Evolutionary conservation across 1,140 invertebrate genomes (phyloP).

Genomic region (Aphelenchoides fujianensis): DNA sequence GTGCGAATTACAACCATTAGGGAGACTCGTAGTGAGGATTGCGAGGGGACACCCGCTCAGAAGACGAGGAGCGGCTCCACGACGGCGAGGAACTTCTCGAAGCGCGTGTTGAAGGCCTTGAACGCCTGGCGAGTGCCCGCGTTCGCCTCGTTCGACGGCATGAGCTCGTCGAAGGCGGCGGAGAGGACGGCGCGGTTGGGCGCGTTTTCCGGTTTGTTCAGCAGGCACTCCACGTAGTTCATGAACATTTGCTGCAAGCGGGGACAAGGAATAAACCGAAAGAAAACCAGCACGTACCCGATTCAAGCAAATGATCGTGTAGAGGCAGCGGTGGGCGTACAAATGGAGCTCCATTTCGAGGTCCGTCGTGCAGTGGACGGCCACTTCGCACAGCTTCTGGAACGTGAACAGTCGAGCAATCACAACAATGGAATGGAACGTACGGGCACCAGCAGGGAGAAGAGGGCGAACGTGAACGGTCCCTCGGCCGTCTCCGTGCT

Average conservation of each 20-base stretch:
- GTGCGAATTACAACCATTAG: too few relatives aligned
- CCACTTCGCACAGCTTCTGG: constrained; percentile 15
- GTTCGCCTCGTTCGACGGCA: constrained; percentile 14
- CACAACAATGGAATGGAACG: neutral
- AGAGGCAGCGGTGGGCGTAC: neutral
- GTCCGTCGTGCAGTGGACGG: neutral
- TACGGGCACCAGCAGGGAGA: neutral
- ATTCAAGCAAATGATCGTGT: constrained; percentile 11
- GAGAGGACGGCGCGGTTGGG: constrained; percentile 4
- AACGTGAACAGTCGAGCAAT: neutral
- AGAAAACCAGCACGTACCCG: neutral
- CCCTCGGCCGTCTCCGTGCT: constrained; percentile 12
- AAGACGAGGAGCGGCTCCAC: constrained; percentile 14
- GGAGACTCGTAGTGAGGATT: neutral
- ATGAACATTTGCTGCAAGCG: constrained; percentile 22
- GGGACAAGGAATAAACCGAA: neutral
- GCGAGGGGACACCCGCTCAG: too few relatives aligned
- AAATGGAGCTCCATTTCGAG: constrained; percentile 18
- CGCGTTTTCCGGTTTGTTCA: constrained; percentile 25
- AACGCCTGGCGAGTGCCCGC: constrained; percentile 19
- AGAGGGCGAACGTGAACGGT: neutral
- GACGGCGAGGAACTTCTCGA: constrained; percentile 21
- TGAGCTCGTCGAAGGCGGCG: constrained; percentile 22
- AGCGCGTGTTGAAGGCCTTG: constrained; percentile 22
- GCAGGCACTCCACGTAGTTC: constrained; percentile 15